Conservation (phyloP, 2,113 vertebrate species). For the Guaruba guarouba region DNA sequence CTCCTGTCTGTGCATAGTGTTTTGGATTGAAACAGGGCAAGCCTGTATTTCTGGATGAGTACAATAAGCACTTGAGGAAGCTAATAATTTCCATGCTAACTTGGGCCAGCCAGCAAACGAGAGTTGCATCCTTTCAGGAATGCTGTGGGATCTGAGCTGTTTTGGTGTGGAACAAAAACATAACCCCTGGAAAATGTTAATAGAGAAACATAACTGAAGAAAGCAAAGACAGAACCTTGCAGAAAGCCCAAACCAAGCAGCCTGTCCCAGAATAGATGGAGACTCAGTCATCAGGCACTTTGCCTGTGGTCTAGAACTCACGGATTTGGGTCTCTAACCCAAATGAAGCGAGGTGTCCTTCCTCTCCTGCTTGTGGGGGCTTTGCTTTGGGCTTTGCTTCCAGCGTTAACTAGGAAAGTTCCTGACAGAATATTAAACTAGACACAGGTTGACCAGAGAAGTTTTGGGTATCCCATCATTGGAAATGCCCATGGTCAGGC, state of each 20-base stretch:
- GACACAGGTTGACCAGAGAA: neutral
- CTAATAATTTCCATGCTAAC: conserved; percentile 51
- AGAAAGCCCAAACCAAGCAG: neutral
- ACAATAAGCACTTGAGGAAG: conserved; percentile 37
- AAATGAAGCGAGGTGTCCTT: neutral
- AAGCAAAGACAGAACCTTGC: neutral
- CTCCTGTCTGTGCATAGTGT: neutral
- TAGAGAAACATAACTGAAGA: conserved; percentile 8
- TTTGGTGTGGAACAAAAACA: conserved; percentile 35
- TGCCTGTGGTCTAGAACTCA: neutral
- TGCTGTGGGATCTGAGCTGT: neutral
- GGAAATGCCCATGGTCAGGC: neutral
- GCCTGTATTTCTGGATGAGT: conserved; percentile 44
- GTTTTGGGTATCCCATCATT: neutral
- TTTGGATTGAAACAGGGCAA: conserved; percentile 5
- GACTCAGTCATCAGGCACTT: neutral
- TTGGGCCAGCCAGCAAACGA: neutral
- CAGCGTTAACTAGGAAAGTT: neutral
- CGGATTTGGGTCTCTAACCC: neutral
- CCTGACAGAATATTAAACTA: neutral
- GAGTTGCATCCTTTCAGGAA: conserved; percentile 6
- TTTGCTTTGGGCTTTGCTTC: neutral
- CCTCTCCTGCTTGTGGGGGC: neutral
- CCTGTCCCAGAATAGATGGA: neutral
- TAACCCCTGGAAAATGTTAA: conserved; percentile 16